A percentile compares a stretch with the other conserved stretches of the same genome.
Conservation (phyloP, 1,140 invertebrate genomes). For the Drosophila novamexicana region DNA sequence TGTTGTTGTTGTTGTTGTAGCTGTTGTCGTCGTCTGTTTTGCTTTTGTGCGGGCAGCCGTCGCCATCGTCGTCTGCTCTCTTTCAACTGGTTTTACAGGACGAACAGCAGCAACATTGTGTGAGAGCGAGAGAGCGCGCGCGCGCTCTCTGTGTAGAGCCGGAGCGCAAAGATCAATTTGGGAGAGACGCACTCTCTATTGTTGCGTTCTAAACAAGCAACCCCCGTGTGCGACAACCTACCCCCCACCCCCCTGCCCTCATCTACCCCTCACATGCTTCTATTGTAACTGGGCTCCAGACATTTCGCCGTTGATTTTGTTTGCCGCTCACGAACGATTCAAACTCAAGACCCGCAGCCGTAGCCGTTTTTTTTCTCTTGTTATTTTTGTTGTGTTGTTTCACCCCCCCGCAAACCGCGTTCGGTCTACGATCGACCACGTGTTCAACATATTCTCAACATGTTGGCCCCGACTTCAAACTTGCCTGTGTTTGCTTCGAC, state of each 20-base stretch:
- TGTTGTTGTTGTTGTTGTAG: constrained; percentile 22
- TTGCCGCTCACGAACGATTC: constrained; percentile 14
- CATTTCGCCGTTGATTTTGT: constrained; percentile 12
- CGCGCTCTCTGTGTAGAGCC: no score
- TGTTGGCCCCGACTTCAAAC: constrained; percentile 47
- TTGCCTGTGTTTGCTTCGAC: background rate
- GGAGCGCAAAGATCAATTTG: constrained; percentile 1
- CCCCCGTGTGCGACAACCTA: background rate
- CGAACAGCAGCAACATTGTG: constrained; percentile 13
- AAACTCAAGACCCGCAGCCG: background rate
- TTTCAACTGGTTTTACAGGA: constrained; percentile 54
- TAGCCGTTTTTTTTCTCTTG: background rate
- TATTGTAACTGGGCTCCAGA: background rate
- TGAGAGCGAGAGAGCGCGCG: background rate
- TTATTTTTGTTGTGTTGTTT: constrained; percentile 2
- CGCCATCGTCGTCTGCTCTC: constrained; percentile 32
- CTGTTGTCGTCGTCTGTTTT: constrained; percentile 32
- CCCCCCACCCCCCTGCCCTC: background rate
- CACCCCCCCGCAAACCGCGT: constrained; percentile 19
- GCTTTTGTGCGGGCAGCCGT: constrained; percentile 54
- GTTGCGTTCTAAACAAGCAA: constrained; percentile 28
- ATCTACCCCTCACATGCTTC: background rate
- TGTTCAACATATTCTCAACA: constrained; percentile 78
- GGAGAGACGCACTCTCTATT: constrained; percentile 4
- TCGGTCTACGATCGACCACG: constrained; percentile 46